phyloP scores from a whole-genome alignment of 2,888 invertebrate species.

The Neuroscelio doddi region DNA sequence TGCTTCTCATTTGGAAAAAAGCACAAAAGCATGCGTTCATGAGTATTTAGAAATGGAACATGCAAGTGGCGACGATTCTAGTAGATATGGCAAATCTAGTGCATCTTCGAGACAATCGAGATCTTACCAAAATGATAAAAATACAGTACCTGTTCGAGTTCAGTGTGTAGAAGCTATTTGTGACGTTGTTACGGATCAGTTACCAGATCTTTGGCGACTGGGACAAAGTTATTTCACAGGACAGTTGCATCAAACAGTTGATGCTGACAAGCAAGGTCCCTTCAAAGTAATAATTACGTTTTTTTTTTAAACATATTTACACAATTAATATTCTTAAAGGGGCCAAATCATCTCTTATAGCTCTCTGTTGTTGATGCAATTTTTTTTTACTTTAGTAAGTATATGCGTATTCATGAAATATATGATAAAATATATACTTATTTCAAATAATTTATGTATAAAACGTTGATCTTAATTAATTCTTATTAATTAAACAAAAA shows the following conservation, averaged over 20 bases:
- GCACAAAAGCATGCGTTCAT: conserved; percentile 59
- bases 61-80: conserved; percentile 54
- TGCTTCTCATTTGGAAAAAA: conserved; percentile 65
- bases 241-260: conserved; percentile 84
- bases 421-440: no score
- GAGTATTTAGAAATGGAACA: conserved; percentile 61
- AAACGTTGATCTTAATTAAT: no score
- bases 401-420: no score
- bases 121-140: conserved; percentile 64
- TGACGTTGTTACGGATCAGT: conserved; percentile 81
- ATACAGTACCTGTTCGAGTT: conserved; percentile 78
- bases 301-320: no score
- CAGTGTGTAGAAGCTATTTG: conserved; percentile 87
- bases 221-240: conserved; percentile 95
- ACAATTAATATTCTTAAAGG: neutral
- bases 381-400: no score
- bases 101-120: conserved; percentile 56
- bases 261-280: conserved; percentile 81
- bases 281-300: conserved; percentile 78
- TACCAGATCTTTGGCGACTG: conserved; percentile 96
- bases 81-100: conserved; percentile 54
- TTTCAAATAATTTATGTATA: no score
- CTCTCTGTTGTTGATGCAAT: no score
- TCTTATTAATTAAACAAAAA: no score
- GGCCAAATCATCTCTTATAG: no score